Evolutionary conservation across 2,113 vertebrate species (phyloP).

Genomic region (Cranoglanis bouderius): DNA sequence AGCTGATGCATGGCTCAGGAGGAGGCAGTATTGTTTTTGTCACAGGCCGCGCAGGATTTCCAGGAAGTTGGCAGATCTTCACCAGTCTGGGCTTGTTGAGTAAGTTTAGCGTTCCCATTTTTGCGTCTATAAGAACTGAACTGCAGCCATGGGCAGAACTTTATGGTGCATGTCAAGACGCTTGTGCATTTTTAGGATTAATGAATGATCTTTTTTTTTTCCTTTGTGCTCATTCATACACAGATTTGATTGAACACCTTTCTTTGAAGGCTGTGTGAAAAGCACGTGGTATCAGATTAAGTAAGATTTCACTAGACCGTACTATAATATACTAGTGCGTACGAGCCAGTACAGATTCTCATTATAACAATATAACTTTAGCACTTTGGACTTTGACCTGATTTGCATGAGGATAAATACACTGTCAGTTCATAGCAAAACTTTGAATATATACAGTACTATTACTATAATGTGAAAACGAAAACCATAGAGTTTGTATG

Average conservation of each 20-base stretch:
- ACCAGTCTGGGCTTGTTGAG: constrained; percentile 68
- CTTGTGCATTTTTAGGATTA: neutral
- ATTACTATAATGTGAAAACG: neutral
- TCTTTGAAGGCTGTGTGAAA: neutral
- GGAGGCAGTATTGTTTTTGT: constrained; percentile 35
- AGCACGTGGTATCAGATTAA: neutral
- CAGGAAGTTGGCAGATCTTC: constrained; percentile 66
- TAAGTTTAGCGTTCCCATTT: constrained; percentile 62
- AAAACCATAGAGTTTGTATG: neutral
- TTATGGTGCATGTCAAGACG: neutral
- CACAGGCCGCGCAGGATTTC: constrained; percentile 63
- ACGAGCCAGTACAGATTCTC: neutral
- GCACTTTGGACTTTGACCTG: constrained; percentile 13
- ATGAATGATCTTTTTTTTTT: neutral
- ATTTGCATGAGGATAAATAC: neutral
- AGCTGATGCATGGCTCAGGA: constrained; percentile 60
- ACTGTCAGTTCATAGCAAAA: neutral
- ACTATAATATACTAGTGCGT: neutral
- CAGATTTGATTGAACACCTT: neutral
- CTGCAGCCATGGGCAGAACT: neutral
- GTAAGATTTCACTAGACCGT: neutral
- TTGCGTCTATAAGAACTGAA: neutral
- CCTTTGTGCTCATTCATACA: neutral
- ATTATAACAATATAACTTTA: neutral
- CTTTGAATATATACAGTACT: neutral